These are phyloP conservation scores for Thalassoma bifasciatum DNA, from an alignment of 2,113 vertebrate species.

Conservation along the genomic window DNA sequence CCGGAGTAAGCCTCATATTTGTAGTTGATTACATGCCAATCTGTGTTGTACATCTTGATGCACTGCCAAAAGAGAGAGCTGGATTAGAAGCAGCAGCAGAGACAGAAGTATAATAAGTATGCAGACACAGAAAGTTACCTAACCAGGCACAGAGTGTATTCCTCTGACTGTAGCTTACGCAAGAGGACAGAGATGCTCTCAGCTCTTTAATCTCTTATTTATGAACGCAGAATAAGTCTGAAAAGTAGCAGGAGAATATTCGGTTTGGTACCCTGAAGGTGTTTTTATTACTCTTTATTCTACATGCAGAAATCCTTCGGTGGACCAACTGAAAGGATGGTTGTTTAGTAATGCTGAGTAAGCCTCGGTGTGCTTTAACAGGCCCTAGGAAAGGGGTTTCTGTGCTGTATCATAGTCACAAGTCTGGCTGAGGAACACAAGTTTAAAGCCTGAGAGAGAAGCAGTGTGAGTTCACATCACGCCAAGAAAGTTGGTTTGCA, in stretches of 20 bases:
- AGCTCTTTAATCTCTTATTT: not conserved
- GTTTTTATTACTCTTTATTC: conserved; percentile 20
- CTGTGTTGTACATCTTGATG: conserved; percentile 96
- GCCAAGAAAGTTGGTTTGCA: conserved; percentile 37
- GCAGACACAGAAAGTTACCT: not conserved
- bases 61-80: conserved; percentile 86
- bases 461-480: not conserved
- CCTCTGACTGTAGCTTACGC: conserved; percentile 11
- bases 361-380: conserved; percentile 21
- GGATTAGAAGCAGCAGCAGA: conserved; percentile 47
- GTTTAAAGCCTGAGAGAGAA: conserved; percentile 31
- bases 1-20: conserved; percentile 97
- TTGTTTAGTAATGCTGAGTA: conserved; percentile 45
- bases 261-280: not conserved
- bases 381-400: conserved; percentile 31
- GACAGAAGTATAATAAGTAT: not conserved
- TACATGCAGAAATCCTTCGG: conserved; percentile 15
- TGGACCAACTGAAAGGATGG: conserved; percentile 19
- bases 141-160: not conserved
- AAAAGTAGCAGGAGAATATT: not conserved
- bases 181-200: not conserved
- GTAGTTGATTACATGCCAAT: conserved; percentile 95
- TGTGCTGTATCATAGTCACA: conserved; percentile 25
- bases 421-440: conserved; percentile 29
- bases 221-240: conserved; percentile 9